These are phyloP conservation scores for Ips nitidus DNA, from an alignment of 1,140 invertebrate genomes.

Conservation along the genomic window DNA sequence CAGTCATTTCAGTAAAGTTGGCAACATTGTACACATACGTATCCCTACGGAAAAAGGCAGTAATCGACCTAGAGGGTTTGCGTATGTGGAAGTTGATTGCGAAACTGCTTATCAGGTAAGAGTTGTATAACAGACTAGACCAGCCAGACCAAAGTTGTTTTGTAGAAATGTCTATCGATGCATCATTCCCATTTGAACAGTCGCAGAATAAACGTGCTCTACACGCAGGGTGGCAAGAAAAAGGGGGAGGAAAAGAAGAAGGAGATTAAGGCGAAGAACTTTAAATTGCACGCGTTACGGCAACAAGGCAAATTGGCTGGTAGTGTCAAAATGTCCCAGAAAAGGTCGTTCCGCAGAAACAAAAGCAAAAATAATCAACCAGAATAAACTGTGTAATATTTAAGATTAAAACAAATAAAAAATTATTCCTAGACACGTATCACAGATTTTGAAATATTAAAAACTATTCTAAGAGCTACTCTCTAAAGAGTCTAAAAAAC, in stretches of 20 bases:
- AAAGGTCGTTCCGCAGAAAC: constrained; percentile 49
- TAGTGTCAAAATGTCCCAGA: constrained; percentile 49
- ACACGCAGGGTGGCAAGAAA: constrained; percentile 51
- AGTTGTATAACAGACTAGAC: neutral
- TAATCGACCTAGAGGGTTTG: constrained; percentile 53
- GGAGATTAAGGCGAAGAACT: constrained; percentile 53
- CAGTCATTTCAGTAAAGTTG: constrained; percentile 56
- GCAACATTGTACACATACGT: constrained; percentile 51
- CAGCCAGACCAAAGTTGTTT: too few relatives aligned
- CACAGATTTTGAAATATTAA: constrained; percentile 20
- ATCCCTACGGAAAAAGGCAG: constrained; percentile 50
- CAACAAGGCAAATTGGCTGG: constrained; percentile 53
- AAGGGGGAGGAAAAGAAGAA: constrained; percentile 47
- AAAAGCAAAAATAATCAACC: constrained; percentile 35
- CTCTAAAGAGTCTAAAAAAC: constrained; percentile 42
- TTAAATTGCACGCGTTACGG: constrained; percentile 54
- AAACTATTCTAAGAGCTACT: neutral
- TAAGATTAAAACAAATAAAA: neutral
- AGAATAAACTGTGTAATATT: neutral
- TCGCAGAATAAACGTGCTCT: constrained; percentile 54
- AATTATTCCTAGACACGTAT: constrained; percentile 3
- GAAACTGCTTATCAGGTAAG: constrained; percentile 54
- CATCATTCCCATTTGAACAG: constrained; percentile 54
- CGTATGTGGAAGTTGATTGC: constrained; percentile 54
- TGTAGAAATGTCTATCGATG: constrained; percentile 56